These are phyloP conservation scores for Adineta ricciae DNA, from an alignment of 2,888 invertebrate genomes.

Conservation along the genomic window DNA sequence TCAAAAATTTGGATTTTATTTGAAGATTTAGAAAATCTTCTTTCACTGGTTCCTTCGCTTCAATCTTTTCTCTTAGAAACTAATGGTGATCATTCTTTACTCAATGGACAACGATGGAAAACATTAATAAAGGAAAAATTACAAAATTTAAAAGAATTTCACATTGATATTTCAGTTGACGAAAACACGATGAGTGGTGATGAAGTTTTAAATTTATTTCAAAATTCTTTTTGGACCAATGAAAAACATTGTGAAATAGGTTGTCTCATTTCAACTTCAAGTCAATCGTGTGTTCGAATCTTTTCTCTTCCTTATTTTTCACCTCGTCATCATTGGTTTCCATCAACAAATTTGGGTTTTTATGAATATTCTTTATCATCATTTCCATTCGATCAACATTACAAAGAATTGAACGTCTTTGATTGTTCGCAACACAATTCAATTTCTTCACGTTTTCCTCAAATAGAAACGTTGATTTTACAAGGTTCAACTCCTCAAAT, in stretches of 20 bases:
- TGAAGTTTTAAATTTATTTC: background rate
- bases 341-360: background rate
- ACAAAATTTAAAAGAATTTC: background rate
- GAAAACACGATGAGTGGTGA: background rate
- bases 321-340: background rate
- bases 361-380: background rate
- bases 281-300: background rate
- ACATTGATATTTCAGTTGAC: background rate
- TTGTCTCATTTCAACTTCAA: background rate
- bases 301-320: background rate
- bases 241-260: background rate
- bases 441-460: background rate
- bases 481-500: background rate
- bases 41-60: background rate
- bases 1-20: background rate
- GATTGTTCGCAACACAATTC: background rate
- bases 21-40: background rate
- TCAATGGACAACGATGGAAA: background rate
- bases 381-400: background rate
- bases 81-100: background rate
- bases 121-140: background rate
- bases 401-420: background rate
- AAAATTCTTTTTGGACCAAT: background rate
- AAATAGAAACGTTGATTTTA: no score
- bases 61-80: background rate